Conservation (phyloP, 2,113 vertebrate genomes). For the Tetraodon nigroviridis region DNA sequence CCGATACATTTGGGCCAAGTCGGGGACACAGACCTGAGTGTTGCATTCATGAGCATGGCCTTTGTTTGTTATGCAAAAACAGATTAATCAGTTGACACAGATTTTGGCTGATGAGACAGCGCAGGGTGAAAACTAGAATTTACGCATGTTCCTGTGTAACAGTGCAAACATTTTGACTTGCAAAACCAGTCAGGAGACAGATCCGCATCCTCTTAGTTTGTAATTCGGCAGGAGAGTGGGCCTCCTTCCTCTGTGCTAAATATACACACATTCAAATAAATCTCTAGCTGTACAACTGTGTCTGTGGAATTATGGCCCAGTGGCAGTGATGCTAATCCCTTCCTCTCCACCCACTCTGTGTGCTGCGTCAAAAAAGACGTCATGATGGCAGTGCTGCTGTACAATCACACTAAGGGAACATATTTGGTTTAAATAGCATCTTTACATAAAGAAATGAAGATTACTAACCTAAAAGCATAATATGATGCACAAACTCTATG, state of each 20-base stretch:
- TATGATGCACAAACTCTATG: background rate
- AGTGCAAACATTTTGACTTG: conserved; percentile 27
- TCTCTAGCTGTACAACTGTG: background rate
- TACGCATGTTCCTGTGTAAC: conserved; percentile 38
- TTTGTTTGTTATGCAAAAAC: conserved; percentile 55
- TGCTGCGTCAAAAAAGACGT: conserved; percentile 10
- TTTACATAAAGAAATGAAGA: background rate
- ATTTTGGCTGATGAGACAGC: conserved; percentile 47
- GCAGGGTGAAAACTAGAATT: conserved; percentile 42
- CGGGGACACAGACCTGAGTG: too few species aligned
- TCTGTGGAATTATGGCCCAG: conserved; percentile 2
- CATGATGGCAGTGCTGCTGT: background rate
- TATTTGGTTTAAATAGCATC: background rate
- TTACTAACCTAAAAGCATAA: background rate
- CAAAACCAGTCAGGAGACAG: conserved; percentile 44
- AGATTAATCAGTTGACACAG: conserved; percentile 60
- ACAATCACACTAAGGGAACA: conserved; percentile 2
- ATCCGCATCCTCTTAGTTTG: conserved; percentile 21
- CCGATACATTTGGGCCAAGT: too few species aligned
- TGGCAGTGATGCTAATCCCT: conserved; percentile 15
- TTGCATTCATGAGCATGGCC: conserved; percentile 1
- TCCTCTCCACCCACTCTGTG: background rate
- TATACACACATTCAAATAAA: background rate
- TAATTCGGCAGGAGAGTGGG: conserved; percentile 11
- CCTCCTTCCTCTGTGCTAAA: conserved; percentile 9